Conservation (phyloP, 1,140 invertebrate species). For the Pantala flavescens region DNA sequence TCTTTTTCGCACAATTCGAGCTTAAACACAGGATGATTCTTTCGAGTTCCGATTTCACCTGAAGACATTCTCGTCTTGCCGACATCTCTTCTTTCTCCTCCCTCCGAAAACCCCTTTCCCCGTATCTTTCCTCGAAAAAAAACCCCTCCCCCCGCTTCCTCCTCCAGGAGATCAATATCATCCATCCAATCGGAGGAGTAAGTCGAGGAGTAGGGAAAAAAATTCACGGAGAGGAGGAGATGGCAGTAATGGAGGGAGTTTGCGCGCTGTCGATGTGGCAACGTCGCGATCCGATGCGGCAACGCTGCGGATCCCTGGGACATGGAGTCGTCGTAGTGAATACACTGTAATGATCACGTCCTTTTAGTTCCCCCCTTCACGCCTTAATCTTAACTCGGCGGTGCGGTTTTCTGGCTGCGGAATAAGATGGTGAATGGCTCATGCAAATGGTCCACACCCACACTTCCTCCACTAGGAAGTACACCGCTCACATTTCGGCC, state of each 20-base stretch:
- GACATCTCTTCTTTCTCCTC: neutral
- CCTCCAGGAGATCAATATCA: slow-evolving; percentile 1
- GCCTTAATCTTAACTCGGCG: no score
- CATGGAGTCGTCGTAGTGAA: neutral
- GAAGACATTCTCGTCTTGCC: neutral
- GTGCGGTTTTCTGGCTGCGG: no score
- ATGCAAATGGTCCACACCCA: no score
- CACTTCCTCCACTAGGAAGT: no score
- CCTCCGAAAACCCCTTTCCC: neutral
- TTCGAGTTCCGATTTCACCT: neutral
- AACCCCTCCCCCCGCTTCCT: neutral
- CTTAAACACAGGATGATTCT: no score
- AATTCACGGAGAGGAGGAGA: neutral
- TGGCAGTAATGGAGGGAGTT: neutral
- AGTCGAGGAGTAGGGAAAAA: neutral
- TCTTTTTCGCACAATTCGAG: neutral
- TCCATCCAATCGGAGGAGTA: neutral
- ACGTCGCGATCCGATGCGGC: neutral
- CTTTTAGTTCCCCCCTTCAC: neutral
- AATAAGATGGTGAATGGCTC: no score
- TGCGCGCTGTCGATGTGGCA: neutral
- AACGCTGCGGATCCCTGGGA: neutral
- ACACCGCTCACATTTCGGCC: no score
- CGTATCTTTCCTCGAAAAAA: neutral
- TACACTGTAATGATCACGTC: slow-evolving; percentile 1